Percentiles rank a stretch among this genome's conserved stretches.
phyloP scores from a whole-genome alignment of 2,888 invertebrate species.

The Noctua comes region DNA sequence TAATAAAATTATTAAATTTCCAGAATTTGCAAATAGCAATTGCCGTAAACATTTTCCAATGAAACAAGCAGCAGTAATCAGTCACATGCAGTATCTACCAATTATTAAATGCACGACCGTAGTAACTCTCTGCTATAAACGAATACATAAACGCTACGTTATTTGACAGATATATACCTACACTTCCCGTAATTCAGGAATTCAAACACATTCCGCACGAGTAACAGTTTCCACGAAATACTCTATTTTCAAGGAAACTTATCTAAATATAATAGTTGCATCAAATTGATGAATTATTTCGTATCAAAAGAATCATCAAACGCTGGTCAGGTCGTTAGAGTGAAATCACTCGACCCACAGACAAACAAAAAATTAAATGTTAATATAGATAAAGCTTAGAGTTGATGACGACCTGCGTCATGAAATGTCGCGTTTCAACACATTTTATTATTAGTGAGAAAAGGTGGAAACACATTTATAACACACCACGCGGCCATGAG shows the following conservation, averaged over 20 bases:
- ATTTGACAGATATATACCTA: constrained; percentile 24
- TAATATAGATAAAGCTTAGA: constrained; percentile 37
- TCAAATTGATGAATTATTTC: constrained; percentile 10
- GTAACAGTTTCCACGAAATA: constrained; percentile 9
- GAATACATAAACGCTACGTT: neutral
- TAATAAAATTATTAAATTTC: too few relatives aligned
- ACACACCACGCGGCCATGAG: neutral
- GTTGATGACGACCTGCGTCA: constrained; percentile 49
- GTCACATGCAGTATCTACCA: neutral
- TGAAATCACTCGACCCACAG: constrained; percentile 44
- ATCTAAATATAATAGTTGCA: constrained; percentile 17
- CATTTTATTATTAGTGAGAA: constrained; percentile 47
- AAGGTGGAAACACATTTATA: constrained; percentile 35
- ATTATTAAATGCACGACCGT: neutral
- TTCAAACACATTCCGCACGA: neutral
- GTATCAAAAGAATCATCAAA: constrained; percentile 45
- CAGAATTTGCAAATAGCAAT: neutral
- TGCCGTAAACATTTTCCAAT: neutral
- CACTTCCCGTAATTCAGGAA: constrained; percentile 12
- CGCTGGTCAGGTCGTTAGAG: constrained; percentile 14
- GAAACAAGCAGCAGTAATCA: too few relatives aligned
- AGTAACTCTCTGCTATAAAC: neutral
- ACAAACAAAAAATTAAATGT: constrained; percentile 42
- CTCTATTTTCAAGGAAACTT: neutral
- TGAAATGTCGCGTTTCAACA: constrained; percentile 38